These are phyloP conservation scores for Cygnus olor DNA, from an alignment of 2,797 vertebrate species.

Conservation along the genomic window DNA sequence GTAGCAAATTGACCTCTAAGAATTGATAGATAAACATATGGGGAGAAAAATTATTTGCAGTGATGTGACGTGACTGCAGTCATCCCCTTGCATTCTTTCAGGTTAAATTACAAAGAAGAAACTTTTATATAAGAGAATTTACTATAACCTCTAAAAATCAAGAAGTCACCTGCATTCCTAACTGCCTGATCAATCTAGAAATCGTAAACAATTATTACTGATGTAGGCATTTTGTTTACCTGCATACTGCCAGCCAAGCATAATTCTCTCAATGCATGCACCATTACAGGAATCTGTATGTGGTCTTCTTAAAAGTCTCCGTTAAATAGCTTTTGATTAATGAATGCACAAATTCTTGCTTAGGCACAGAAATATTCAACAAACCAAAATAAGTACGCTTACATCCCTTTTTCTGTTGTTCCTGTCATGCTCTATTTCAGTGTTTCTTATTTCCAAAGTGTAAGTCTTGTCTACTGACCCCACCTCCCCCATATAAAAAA, in stretches of 20 bases:
- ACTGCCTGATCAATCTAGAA: not conserved
- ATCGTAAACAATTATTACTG: not conserved
- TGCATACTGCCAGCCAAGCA: not conserved
- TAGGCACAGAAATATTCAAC: not conserved
- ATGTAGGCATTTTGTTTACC: not conserved
- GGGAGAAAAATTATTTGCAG: not conserved
- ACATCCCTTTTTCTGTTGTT: not conserved
- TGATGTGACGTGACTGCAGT: not conserved
- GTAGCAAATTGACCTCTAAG: not conserved
- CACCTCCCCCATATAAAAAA: not conserved
- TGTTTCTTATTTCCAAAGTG: not conserved
- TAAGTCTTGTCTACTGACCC: not conserved
- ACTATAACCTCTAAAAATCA: not conserved
- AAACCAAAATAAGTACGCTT: not conserved
- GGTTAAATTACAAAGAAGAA: slow-evolving; percentile 5
- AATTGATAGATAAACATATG: not conserved
- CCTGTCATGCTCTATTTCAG: not conserved
- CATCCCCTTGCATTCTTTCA: not conserved
- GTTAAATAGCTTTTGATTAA: not conserved
- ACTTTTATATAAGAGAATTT: not conserved
- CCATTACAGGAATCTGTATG: not conserved
- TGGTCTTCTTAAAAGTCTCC: not conserved
- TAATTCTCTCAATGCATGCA: not conserved
- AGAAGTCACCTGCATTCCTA: not conserved
- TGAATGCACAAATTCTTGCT: not conserved